Percentiles rank a stretch among this genome's conserved stretches.
These are phyloP conservation scores for Morone chrysops DNA, from an alignment of 2,113 vertebrate species.

Conservation along the genomic window DNA sequence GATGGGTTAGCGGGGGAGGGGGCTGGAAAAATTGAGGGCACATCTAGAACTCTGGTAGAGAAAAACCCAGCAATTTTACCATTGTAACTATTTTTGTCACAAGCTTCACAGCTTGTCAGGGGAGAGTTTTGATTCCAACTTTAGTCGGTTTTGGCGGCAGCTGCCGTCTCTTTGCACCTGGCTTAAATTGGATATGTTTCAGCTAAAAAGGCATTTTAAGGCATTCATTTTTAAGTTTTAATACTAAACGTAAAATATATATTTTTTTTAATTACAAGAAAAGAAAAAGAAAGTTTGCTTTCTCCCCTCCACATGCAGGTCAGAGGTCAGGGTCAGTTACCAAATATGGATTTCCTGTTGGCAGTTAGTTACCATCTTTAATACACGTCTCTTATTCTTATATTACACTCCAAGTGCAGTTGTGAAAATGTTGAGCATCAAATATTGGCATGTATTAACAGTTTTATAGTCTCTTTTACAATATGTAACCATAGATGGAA, in stretches of 20 bases:
- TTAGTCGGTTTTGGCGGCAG: neutral
- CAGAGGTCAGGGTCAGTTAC: neutral
- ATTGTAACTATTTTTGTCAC: neutral
- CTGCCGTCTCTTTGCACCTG: neutral
- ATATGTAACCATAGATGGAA: neutral
- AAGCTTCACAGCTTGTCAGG: neutral
- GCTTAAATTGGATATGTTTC: neutral
- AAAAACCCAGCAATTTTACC: neutral
- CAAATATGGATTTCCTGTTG: slow-evolving; percentile 14
- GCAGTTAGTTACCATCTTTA: neutral
- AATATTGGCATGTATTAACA: too few relatives aligned
- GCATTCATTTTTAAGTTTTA: neutral
- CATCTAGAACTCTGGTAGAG: slow-evolving; percentile 5
- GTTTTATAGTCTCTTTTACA: neutral
- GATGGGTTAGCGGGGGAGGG: neutral
- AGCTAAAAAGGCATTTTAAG: neutral
- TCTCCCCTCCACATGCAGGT: neutral
- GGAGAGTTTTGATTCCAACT: neutral
- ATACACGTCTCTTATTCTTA: neutral
- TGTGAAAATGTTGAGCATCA: neutral
- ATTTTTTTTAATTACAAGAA: too few relatives aligned
- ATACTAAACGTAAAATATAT: neutral
- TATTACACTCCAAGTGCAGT: neutral
- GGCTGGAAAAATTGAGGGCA: slow-evolving; percentile 16
- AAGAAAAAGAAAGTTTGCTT: neutral